Base-by-base conservation (phyloP, 2,797 vertebrate genomes). In the Luscinia megarhynchos region DNA sequence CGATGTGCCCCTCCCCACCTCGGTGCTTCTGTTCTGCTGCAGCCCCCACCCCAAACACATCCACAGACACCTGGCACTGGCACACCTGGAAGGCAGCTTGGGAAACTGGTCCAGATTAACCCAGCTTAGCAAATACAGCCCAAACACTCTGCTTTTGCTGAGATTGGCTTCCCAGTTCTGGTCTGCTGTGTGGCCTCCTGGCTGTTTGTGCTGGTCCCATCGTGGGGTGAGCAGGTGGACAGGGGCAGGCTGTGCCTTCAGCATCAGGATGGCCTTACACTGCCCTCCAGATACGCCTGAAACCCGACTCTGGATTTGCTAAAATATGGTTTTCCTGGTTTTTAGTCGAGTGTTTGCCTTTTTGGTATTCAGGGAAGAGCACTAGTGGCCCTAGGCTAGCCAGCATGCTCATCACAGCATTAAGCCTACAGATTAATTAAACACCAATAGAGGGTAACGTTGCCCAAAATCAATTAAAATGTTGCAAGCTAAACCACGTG, bases 281-380 rank as follows among this genome's bases (percentile, higher is more conserved):
- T 90, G 88, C 70, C 67, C 66, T 82, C 0, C 1, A 84, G 83
- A 67, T 79, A 41, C 66, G 77, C 62, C 21, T 6, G 4, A 88
- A 95, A 79, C 34, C 64, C 32, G 53, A 43, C 32, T 89, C 86
- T 9, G 63, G 69, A 16, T 83, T 92, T 94, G 84, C 73, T 95
- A 68, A 91, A 94, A n/a, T 79, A 69, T 69, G 79, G 66, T 84
- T 96, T 96, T 96, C 91, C 87, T 94, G 83, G 64, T 94, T 89
- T 93, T 80, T 78, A 63, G 38, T 58, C 34, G 86, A 88, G 34
- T 14, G 15, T 72, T 94, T 5, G 0, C 51, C 82, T 84, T 90
- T 91, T 79, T 0, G 1, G 53, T 62, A 11, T 84, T 80, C 27
- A 64, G 63, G 36, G 30, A 87, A 61, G 32, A 57, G 16, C 2